Evolutionary conservation across 2,888 invertebrate species (phyloP).

Genomic region (Conops quadrifasciatus): DNA sequence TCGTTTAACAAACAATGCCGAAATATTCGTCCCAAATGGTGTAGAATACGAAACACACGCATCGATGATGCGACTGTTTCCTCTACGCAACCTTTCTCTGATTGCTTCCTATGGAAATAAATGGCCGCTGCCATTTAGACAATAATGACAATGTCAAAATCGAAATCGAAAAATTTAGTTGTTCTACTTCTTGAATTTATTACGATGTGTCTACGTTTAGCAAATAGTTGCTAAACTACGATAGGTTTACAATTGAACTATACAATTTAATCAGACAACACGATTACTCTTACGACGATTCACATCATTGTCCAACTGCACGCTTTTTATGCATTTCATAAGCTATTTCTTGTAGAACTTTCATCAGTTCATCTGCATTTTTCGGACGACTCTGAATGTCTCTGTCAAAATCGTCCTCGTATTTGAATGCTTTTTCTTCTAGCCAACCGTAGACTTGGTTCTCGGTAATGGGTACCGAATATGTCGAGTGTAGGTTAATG

Average conservation of each 20-base stretch:
- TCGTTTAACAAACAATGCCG: slow-evolving; percentile 62
- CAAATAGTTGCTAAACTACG: too few species aligned
- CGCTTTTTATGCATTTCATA: slow-evolving; percentile 34
- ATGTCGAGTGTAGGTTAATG: slow-evolving; percentile 35
- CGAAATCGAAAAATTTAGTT: too few species aligned
- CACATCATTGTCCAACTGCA: too few species aligned
- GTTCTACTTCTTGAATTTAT: background rate
- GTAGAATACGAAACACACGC: slow-evolving; percentile 54
- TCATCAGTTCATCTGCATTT: slow-evolving; percentile 40
- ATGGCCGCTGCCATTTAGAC: too few species aligned
- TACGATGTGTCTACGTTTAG: background rate
- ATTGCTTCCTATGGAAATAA: too few species aligned
- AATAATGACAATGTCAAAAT: too few species aligned
- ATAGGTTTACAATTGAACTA: too few species aligned
- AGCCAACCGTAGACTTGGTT: slow-evolving; percentile 47
- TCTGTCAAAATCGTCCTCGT: slow-evolving; percentile 38
- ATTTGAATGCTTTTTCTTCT: slow-evolving; percentile 37
- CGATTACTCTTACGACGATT: too few species aligned
- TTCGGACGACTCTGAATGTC: slow-evolving; percentile 37
- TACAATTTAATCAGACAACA: too few species aligned
- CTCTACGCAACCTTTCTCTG: too few species aligned
- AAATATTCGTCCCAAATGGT: slow-evolving; percentile 58
- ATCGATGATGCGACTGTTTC: too few species aligned
- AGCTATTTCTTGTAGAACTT: slow-evolving; percentile 37
- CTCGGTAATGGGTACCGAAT: slow-evolving; percentile 42